Conservation (phyloP, 1,140 invertebrate species). For the Antheraea pernyi region DNA sequence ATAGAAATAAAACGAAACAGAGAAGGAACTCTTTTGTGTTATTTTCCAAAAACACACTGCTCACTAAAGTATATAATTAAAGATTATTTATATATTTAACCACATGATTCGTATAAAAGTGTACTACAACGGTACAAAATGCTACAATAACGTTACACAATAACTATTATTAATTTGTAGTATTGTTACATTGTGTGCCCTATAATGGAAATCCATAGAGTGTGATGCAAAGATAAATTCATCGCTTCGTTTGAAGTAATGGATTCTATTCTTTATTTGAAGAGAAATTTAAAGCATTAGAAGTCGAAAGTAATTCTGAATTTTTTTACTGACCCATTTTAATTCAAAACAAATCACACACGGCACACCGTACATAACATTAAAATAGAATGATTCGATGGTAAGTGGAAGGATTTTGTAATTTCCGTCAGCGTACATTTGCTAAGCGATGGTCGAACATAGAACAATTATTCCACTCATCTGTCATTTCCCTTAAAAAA, state of each 20-base stretch:
- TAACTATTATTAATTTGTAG: conserved; percentile 23
- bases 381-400: conserved; percentile 25
- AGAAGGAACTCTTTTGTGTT: conserved; percentile 61
- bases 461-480: not conserved
- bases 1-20: conserved; percentile 44
- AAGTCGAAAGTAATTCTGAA: not conserved
- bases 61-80: conserved; percentile 21
- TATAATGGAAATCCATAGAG: not conserved
- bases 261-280: conserved; percentile 15
- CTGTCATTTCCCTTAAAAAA: conserved; percentile 15
- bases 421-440: not conserved
- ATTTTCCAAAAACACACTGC: conserved; percentile 31
- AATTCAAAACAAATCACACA: not conserved
- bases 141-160: conserved; percentile 28
- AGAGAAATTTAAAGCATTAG: not conserved
- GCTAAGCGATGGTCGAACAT: conserved; percentile 4
- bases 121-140: conserved; percentile 39
- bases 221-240: not conserved
- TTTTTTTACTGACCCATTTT: not conserved
- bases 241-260: not conserved
- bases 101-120: conserved; percentile 34
- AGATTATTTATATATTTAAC: conserved; percentile 8
- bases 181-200: not conserved
- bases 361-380: not conserved
- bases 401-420: conserved; percentile 20